Base-by-base conservation (phyloP, 53 echinoderm and acorn worm species). In the Echinarachnius parma region DNA sequence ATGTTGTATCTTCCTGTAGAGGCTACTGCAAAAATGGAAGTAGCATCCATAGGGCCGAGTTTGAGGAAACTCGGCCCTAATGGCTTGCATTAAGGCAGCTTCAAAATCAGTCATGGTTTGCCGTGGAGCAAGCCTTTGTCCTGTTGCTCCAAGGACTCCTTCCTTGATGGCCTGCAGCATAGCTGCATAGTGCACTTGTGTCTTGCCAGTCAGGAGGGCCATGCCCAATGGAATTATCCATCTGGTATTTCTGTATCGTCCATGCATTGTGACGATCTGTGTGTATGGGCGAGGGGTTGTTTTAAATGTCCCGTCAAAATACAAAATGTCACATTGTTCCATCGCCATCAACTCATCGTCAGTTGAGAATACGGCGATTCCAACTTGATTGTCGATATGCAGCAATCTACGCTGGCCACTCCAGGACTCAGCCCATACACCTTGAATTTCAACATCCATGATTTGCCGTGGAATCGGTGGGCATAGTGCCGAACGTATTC, bases 221-320 rank as follows among this genome's bases (percentile, higher is more conserved):
- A 77, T 78, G 16, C 46, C 64, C 29, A 64, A 46, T 14, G 64
- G 64, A 21, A 64, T 27, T 21, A 68, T 68, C 68, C 68, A 68
- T 9, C 1, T 8, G 4, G 52, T 68, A n/a, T 79, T 55, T 20
- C 55, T 66, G 20, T 36, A 79, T 10, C 15, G 36, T 0, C 79
- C 66, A 79, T 79, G 79, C 39, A 79, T 55, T 2, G 79, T 56
- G 25, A 79, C 79, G 0, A 79, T 79, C 22, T 79, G 66, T 19
- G 28, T 44, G 32, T 55, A 79, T 1, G 66, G 79, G 35, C 21
- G 39, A 25, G 66, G 79, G 3, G 79, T 65, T 32, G 79, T 66
- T 11, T 36, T 31, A 22, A 78, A 64, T 14, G 57, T 79, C 14
- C 79, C 66, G 21, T 78, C 78, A 19, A 78, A 64, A 54, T 24